Base-by-base conservation (phyloP, 2,888 invertebrate genomes). In the Calliscelio sp. region DNA sequence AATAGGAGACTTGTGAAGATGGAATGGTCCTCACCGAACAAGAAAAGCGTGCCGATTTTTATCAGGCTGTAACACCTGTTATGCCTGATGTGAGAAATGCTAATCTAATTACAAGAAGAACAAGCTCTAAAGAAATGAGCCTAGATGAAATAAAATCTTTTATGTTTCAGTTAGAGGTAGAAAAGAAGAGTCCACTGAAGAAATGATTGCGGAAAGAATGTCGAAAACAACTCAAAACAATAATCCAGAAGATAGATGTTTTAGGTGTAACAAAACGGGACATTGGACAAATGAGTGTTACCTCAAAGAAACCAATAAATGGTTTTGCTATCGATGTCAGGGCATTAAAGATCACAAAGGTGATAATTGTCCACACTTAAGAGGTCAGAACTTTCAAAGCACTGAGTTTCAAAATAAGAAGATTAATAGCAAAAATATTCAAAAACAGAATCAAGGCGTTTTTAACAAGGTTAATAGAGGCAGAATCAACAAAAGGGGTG, bases 311-410 rank as follows among this genome's bases (percentile, higher is more conserved):
- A 14, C 41, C n/a, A 41, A 66, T 1, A 10, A 41, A 41, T 85
- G 80, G 82, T 85, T 82, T 38, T 85, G 85, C 18, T 85, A 85
- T 25, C 24, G 32, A 7, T 82, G 85, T 53, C 70, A 85, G 28
- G 57, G 11, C 5, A 24, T 82, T 1, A 79, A 20, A 20, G 22
- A 20, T n/a, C 85, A 85, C 35, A 82, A 79, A 25, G 79, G 82
- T 7, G 70, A 74, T 4, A 75, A 82, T 2, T 82, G 79, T 49
- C 20, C 46, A 3, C 6, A 38, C 14, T 11, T 11, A 11, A 14
- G 38, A 38, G 11, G 2, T 11, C 38, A 38, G 11, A 38, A 41
- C n/a, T n/a, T n/a, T n/a, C n/a, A n/a, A n/a, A n/a, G n/a, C n/a
- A n/a, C n/a, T n/a, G n/a, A n/a, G n/a, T n/a, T n/a, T n/a, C 41